Evolutionary conservation across 2,888 invertebrate species (phyloP), one percentile per base, ranked within the genome.

Genomic region (Hirtodrosophila alboralis): DNA sequence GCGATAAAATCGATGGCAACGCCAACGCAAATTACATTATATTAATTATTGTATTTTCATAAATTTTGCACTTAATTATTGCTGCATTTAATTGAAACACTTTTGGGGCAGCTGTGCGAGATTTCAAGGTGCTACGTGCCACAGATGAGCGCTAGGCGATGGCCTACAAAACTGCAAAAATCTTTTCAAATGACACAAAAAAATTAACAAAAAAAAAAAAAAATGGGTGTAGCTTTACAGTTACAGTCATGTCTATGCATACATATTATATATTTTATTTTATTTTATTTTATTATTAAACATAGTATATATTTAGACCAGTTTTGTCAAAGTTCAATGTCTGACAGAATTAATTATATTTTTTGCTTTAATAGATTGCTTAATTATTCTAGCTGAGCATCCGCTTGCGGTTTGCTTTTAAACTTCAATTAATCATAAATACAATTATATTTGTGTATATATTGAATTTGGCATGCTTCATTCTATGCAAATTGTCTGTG

Each of bases 21-120:
- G 76, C 79, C 80, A 79, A 80, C 80, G 84, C 84, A 75, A 61
- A 81, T 70, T 73, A 78, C 73, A 78, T 65, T 61, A 73, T 64
- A 73, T 78, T 78, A 73, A 77, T 78, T 78, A 71, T 71, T 64
- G 67, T 68, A 60, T 71, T 69, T 64, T 59, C 45, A 78, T 64
- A 52, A 62, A 57, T 57, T 69, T 51, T 62, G 67, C 57, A 59
- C 59, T 59, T 62, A 76, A 75, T 74, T 56, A 38, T 74, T 49
- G 43, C 72, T 75, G 80, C 77, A 81, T 81, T 75, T 70, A 69
- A 80, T 80, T 80, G 67, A 84, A 84, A 80, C 67, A 79, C 67
- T 75, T 80, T 77, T 58, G 51, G 53, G 54, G 34, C 59, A 59
- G 63, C 63, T 59, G 69, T 51, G 47, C 38, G n/a, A 8, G 23